phyloP scores from a whole-genome alignment of 2,888 invertebrate species.

The Philereme transversata region DNA sequence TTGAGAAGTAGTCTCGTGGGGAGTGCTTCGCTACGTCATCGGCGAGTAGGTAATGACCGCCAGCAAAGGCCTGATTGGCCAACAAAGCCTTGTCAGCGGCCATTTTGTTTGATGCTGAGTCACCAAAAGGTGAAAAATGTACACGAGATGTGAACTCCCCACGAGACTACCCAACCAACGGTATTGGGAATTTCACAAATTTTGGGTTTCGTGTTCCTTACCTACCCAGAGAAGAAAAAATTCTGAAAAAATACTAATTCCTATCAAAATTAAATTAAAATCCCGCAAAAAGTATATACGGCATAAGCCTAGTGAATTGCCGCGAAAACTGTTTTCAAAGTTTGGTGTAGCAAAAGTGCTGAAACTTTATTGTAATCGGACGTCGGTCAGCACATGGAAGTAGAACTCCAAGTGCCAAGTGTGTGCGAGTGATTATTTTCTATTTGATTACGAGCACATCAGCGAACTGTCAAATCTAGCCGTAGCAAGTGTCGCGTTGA shows the following conservation, averaged over 20 bases:
- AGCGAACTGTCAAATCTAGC: slow-evolving; percentile 66
- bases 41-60: slow-evolving; percentile 66
- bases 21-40: slow-evolving; percentile 76
- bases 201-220: slow-evolving; percentile 80
- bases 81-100: slow-evolving; percentile 83
- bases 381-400: slow-evolving; percentile 50
- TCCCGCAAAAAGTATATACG: slow-evolving; percentile 27
- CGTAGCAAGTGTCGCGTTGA: slow-evolving; percentile 48
- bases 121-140: slow-evolving; percentile 86
- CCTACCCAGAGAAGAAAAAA: slow-evolving; percentile 60
- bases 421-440: slow-evolving; percentile 40
- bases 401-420: slow-evolving; percentile 45
- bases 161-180: slow-evolving; percentile 85
- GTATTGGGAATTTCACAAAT: slow-evolving; percentile 84
- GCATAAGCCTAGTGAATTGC: slow-evolving; percentile 40
- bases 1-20: slow-evolving; percentile 82
- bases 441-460: slow-evolving; percentile 42
- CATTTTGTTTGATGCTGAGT: slow-evolving; percentile 87
- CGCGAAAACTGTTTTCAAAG: slow-evolving; percentile 62
- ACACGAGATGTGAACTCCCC: slow-evolving; percentile 82
- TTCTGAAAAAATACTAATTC: slow-evolving; percentile 54
- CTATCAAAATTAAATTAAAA: slow-evolving; percentile 36
- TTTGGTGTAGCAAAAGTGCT: slow-evolving; percentile 53
- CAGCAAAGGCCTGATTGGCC: slow-evolving; percentile 71
- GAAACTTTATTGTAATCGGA: slow-evolving; percentile 58